Base-by-base conservation (phyloP, 2,113 vertebrate genomes). In the Saguinus imperator region DNA sequence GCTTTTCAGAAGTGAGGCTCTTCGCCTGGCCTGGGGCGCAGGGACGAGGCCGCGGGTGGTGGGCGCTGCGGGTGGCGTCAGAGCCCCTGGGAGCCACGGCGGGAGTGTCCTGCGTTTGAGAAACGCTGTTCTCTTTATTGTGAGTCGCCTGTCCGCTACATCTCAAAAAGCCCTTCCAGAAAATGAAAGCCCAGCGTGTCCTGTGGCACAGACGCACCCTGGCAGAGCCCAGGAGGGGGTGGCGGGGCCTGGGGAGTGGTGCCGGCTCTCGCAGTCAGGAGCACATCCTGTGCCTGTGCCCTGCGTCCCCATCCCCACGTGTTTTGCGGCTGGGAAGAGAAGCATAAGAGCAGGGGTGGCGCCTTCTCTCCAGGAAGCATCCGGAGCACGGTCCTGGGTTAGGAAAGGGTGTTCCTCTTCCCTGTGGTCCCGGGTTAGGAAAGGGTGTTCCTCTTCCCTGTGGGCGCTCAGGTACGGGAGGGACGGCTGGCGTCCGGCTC, bases 301-400 rank as follows among this genome's bases (percentile, higher is more conserved):
- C 27, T 0, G 61, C 0, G 0, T 29, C 61, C 0, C 0, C 25
- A 5, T 64, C 27, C 58, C 61, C 27, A 13, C 29, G 61, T 64
- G 61, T 14, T 70, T 20, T 1, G 18, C 68, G 20, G 18, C 18
- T 21, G 8, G 35, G 61, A 64, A 64, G 61, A 13, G 4, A 37
- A 37, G 8, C 4, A 0, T 1, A 3, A 16, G 35, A 70, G 18
- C 18, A 21, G 68, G 18, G 18, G 17, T 17, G 4, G 17, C 4
- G 5, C 37, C 20, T 40, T 11, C 70, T 6, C 70, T 23, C 70
- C n/a, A 23, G n/a, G 70, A 11, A 11, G 70, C 61, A 6, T 12
- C 13, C 11, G 12, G 27, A 29, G 61, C 61, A 40, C 37, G 37
- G 37, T 40, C 25, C 25, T 10, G 27, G 61, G 61, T 61, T 61